A percentile compares a stretch with the other conserved stretches of the same genome.
phyloP scores from a whole-genome alignment of 2,113 vertebrate species.

The Kryptolebias marmoratus region DNA sequence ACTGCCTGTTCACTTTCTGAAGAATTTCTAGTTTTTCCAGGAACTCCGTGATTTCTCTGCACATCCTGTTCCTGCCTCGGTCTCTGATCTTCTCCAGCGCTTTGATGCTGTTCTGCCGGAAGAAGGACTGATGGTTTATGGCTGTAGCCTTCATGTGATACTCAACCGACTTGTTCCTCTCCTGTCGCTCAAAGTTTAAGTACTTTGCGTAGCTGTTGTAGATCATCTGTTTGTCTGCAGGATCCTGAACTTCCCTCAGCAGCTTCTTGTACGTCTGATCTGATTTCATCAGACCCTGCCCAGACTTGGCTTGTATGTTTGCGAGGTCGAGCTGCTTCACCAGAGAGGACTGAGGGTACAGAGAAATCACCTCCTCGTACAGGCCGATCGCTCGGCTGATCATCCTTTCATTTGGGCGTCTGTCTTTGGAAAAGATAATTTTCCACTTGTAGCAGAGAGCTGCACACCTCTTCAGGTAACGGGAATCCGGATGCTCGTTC shows the following conservation, averaged over 20 bases:
- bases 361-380: slow-evolving; percentile 25
- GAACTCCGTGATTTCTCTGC: slow-evolving; percentile 27
- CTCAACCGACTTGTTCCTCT: background rate
- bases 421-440: background rate
- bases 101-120: slow-evolving; percentile 29
- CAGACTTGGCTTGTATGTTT: slow-evolving; percentile 17
- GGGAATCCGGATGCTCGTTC: slow-evolving; percentile 35
- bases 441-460: slow-evolving; percentile 51
- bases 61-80: background rate
- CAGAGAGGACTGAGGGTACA: slow-evolving; percentile 37
- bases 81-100: slow-evolving; percentile 10
- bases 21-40: slow-evolving; percentile 17
- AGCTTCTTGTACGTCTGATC: slow-evolving; percentile 42
- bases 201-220: slow-evolving; percentile 41
- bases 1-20: too few relatives aligned
- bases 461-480: slow-evolving; percentile 42
- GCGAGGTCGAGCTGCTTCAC: slow-evolving; percentile 20
- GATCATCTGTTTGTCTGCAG: slow-evolving; percentile 28
- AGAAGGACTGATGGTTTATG: background rate
- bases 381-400: slow-evolving; percentile 26
- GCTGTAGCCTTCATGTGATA: slow-evolving; percentile 52
- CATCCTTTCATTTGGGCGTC: background rate
- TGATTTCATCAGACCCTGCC: background rate
- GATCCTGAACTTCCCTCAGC: slow-evolving; percentile 13
- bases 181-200: background rate